Evolutionary conservation across 2,888 invertebrate species (phyloP).

Genomic region (Drosophila cracens): DNA sequence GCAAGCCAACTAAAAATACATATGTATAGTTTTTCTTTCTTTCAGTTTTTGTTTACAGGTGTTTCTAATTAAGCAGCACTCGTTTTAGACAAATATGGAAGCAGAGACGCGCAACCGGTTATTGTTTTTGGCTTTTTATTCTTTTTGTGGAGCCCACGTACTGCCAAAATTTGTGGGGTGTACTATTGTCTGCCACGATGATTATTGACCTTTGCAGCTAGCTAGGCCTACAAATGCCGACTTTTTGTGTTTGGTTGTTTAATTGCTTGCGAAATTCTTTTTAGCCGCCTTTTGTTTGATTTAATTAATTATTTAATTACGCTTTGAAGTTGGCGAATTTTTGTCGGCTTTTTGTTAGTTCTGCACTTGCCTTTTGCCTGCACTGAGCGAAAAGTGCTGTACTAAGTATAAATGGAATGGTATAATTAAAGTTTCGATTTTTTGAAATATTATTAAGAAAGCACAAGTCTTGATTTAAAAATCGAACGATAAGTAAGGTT

Average conservation of each 20-base stretch:
- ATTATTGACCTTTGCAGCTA: conserved; percentile 72
- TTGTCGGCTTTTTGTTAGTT: conserved; percentile 29
- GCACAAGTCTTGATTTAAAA: neutral
- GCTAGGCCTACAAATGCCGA: conserved; percentile 50
- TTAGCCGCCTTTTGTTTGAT: conserved; percentile 66
- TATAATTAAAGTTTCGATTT: neutral
- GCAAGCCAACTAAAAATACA: conserved; percentile 27
- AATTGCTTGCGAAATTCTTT: conserved; percentile 76
- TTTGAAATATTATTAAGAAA: neutral
- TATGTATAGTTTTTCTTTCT: conserved; percentile 14
- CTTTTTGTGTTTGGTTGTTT: conserved; percentile 24
- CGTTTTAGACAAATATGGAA: conserved; percentile 48
- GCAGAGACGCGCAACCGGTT: conserved; percentile 54
- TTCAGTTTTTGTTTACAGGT: conserved; percentile 56
- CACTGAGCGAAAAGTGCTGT: conserved; percentile 5
- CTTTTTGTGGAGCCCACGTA: conserved; percentile 31
- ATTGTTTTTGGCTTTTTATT: neutral
- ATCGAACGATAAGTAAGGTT: neutral
- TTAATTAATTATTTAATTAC: conserved; percentile 81
- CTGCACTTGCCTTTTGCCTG: conserved; percentile 34
- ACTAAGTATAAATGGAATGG: neutral
- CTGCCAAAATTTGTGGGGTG: conserved; percentile 35
- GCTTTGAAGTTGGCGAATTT: conserved; percentile 71
- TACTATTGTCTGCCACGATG: conserved; percentile 55
- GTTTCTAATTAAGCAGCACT: conserved; percentile 77